These are phyloP conservation scores for Parnassius mnemosyne DNA, from an alignment of 2,888 invertebrate species.

Conservation along the genomic window DNA sequence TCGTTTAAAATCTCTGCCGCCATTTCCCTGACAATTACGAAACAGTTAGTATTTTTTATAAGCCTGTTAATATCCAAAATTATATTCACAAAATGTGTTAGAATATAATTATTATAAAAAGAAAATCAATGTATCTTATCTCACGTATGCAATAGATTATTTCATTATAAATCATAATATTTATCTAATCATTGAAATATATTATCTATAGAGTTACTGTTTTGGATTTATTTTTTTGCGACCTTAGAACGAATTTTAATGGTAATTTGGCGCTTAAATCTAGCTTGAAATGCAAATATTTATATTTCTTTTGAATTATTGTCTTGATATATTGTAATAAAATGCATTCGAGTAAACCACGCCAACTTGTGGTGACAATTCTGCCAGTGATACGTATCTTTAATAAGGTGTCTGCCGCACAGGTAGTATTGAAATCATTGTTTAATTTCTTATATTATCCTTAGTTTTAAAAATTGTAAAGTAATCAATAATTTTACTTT, in stretches of 20 bases:
- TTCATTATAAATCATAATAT: not conserved
- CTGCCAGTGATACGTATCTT: slow-evolving; percentile 62
- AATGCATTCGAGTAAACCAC: slow-evolving; percentile 33
- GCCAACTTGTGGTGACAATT: slow-evolving; percentile 50
- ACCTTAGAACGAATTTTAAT: not conserved
- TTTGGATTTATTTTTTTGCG: slow-evolving; percentile 2
- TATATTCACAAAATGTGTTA: too few relatives aligned
- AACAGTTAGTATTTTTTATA: too few relatives aligned
- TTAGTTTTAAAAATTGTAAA: too few relatives aligned
- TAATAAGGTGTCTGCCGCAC: slow-evolving; percentile 60
- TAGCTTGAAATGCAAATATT: slow-evolving; percentile 2
- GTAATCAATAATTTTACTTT: too few relatives aligned
- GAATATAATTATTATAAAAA: too few relatives aligned
- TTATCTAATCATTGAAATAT: slow-evolving; percentile 16
- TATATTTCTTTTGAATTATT: slow-evolving; percentile 11
- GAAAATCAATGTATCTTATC: slow-evolving; percentile 4
- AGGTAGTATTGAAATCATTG: slow-evolving; percentile 44
- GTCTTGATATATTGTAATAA: slow-evolving; percentile 4
- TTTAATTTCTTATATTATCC: too few relatives aligned
- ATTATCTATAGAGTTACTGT: slow-evolving; percentile 10
- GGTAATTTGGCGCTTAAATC: slow-evolving; percentile 4
- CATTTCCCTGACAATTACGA: too few relatives aligned
- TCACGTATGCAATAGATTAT: slow-evolving; percentile 9
- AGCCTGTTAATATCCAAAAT: too few relatives aligned
- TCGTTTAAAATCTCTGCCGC: too few relatives aligned